Conservation (phyloP, 2,797 vertebrate genomes). For the Halcyon smyrnensis region DNA sequence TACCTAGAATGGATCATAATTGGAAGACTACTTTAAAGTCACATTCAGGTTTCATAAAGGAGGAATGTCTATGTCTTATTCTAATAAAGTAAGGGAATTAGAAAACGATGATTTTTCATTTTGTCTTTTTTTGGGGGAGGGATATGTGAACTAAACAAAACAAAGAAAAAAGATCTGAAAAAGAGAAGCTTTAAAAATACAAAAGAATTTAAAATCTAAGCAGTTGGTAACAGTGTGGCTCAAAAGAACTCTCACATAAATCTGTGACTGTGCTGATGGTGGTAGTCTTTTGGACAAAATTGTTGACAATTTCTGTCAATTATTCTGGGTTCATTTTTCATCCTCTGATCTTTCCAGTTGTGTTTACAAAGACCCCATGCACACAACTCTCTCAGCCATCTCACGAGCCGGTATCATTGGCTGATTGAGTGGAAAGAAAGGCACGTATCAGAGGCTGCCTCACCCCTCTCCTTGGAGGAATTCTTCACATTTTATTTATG, state of each 20-base stretch:
- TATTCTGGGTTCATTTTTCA: background rate
- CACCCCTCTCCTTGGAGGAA: background rate
- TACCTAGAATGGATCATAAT: background rate
- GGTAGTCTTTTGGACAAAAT: background rate
- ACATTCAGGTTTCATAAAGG: background rate
- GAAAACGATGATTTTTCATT: background rate
- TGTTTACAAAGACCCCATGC: background rate
- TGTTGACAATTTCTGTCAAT: background rate
- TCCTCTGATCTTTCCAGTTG: background rate
- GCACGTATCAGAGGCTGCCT: background rate
- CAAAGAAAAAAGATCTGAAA: background rate
- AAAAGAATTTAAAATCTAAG: background rate
- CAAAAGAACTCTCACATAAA: background rate
- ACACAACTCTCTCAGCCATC: background rate
- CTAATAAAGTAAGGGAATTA: background rate
- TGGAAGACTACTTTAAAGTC: background rate
- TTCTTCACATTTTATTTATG: background rate
- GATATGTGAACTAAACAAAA: background rate
- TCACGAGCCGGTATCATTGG: fast-evolving
- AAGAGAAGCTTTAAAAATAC: background rate
- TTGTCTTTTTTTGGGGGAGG: fast-evolving
- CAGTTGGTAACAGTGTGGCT: background rate
- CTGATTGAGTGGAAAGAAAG: background rate
- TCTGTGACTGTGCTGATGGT: background rate
- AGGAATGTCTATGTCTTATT: fast-evolving